These are phyloP conservation scores for Montipora efflorescens DNA, from an alignment of 64 coral and sea anemone genomes.

Conservation along the genomic window DNA sequence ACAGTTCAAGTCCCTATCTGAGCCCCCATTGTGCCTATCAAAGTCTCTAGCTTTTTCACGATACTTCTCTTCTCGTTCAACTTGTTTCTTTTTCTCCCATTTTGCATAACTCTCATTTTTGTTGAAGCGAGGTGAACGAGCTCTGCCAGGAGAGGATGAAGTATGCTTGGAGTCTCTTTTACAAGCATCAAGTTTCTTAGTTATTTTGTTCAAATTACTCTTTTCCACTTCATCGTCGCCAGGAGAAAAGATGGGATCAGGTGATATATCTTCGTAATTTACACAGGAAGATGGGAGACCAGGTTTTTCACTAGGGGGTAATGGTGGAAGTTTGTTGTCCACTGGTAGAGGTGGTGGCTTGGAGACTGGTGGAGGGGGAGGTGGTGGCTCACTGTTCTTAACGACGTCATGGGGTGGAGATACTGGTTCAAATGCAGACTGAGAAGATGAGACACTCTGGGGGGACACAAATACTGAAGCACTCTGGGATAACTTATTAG, in stretches of 20 bases:
- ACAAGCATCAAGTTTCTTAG: constrained; percentile 6
- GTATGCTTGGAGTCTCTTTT: background rate
- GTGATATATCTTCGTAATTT: constrained; percentile 93
- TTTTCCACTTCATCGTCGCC: constrained; percentile 53
- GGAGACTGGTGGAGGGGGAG: constrained; percentile 65
- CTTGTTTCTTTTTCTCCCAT: constrained; percentile 36
- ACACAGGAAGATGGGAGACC: constrained; percentile 61
- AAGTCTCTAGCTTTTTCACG: constrained; percentile 68
- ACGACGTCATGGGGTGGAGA: constrained; percentile 78
- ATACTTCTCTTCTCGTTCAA: constrained; percentile 49
- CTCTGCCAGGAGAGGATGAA: constrained; percentile 30
- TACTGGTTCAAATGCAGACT: constrained; percentile 91
- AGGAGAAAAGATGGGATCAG: constrained; percentile 80
- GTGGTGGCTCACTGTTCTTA: constrained; percentile 71
- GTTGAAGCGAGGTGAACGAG: constrained; percentile 23
- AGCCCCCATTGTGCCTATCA: background rate
- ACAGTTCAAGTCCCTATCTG: constrained; percentile 52
- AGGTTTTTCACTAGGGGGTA: constrained; percentile 65
- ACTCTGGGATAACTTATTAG: constrained; percentile 49
- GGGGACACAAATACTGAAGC: constrained; percentile 64
- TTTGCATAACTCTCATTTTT: constrained; percentile 44
- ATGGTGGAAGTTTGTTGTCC: constrained; percentile 45
- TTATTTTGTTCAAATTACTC: background rate
- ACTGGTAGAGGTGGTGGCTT: constrained; percentile 30
- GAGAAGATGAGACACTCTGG: constrained; percentile 67